Evolutionary conservation across 2,888 invertebrate genomes (phyloP).

Genomic region (Erebia aethiops): DNA sequence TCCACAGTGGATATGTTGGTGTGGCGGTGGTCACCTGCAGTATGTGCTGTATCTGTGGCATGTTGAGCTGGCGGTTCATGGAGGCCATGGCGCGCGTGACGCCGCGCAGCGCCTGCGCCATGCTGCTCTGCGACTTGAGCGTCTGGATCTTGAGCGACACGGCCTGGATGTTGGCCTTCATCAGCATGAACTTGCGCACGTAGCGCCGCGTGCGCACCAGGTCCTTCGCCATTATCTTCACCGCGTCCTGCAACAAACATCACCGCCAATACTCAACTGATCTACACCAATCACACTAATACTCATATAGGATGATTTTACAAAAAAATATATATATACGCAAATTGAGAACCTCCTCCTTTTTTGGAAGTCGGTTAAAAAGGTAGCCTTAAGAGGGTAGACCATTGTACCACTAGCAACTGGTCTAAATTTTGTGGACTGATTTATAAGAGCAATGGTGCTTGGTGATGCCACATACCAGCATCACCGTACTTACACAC

Average conservation of each 20-base stretch:
- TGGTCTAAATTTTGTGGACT: too few relatives aligned
- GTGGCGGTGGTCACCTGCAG: conserved; percentile 61
- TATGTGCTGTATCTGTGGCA: conserved; percentile 99
- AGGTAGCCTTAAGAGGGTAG: too few relatives aligned
- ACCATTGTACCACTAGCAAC: too few relatives aligned
- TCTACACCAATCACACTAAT: too few relatives aligned
- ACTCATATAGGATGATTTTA: too few relatives aligned
- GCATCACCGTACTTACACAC: too few relatives aligned
- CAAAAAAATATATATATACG: too few relatives aligned
- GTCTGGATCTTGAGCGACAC: conserved; percentile 99
- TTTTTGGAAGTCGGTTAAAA: too few relatives aligned
- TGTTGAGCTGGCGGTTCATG: conserved; percentile 98
- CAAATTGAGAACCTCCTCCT: too few relatives aligned
- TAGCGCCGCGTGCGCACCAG: conserved; percentile 97
- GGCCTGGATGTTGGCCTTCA: conserved; percentile 99
- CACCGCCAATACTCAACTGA: too few relatives aligned
- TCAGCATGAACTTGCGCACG: conserved; percentile 98
- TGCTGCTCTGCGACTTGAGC: conserved; percentile 98
- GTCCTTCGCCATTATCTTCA: conserved; percentile 99
- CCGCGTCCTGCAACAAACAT: conserved; percentile 90
- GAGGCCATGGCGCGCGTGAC: conserved; percentile 99
- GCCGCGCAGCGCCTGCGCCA: conserved; percentile 99
- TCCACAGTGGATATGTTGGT: background rate
- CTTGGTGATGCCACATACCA: too few relatives aligned
- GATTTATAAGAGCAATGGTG: too few relatives aligned